These are phyloP conservation scores for Drosophila subquinaria DNA, from an alignment of 2,888 invertebrate genomes.

Conservation along the genomic window DNA sequence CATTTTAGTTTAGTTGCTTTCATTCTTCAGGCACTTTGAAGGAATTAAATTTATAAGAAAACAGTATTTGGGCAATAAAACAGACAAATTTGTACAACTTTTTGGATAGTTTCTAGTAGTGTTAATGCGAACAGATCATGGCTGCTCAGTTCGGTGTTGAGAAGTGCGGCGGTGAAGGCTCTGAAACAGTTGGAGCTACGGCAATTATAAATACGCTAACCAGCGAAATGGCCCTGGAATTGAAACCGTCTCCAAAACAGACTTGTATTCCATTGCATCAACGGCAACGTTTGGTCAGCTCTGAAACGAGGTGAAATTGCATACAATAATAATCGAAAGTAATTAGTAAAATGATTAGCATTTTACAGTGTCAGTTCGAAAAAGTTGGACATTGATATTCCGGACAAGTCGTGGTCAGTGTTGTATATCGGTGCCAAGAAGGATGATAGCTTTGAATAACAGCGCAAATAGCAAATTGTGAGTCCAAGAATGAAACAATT, in stretches of 20 bases:
- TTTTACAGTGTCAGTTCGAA: conserved; percentile 27
- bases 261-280: conserved; percentile 62
- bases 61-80: conserved; percentile 33
- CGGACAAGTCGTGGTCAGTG: conserved; percentile 73
- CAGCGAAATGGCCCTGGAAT: conserved; percentile 51
- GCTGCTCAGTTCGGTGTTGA: conserved; percentile 30
- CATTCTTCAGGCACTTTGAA: conserved; percentile 35
- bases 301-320: conserved; percentile 49
- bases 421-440: conserved; percentile 62
- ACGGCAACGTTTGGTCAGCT: conserved; percentile 43
- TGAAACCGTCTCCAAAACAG: conserved; percentile 65
- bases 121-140: conserved; percentile 28
- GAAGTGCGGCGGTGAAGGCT: conserved; percentile 35
- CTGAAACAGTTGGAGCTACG: conserved; percentile 20
- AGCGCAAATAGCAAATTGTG: not conserved
- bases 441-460: conserved; percentile 43
- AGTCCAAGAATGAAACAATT: not conserved
- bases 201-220: conserved; percentile 17
- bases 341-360: not conserved
- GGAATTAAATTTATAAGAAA: conserved; percentile 40
- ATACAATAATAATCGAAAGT: not conserved
- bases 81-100: conserved; percentile 33
- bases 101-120: conserved; percentile 20
- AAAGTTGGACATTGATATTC: conserved; percentile 48
- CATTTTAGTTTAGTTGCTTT: conserved; percentile 44